Base-by-base conservation (phyloP, 2,797 vertebrate species). In the Orestias chungarensis region DNA sequence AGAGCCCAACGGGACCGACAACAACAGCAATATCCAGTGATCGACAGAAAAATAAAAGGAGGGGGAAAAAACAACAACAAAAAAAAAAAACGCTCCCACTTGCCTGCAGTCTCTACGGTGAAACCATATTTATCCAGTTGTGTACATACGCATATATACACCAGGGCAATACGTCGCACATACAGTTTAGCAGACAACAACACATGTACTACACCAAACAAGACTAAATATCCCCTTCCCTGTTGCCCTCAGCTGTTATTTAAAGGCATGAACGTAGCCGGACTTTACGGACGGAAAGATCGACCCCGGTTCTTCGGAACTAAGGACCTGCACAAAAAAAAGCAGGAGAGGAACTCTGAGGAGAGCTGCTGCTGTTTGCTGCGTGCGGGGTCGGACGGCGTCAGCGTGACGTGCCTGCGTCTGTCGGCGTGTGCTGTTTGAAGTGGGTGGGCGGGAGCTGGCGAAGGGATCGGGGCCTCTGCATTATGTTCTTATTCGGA, bases 11-110 rank as follows among this genome's bases (percentile, higher is more conserved):
- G 95, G 95, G 74, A 95, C 94, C 35, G 95, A 95, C 79, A 95
- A 92, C 92, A 95, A 95, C 93, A 95, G 95, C 93, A 95, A 95
- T 93, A 94, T 95, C 83, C 94, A 95, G 93, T 95, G 94, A 95
- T 90, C 80, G 73, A 81, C 84, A 31, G 5, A 42, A 61, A n/a
- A 61, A 12, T 6, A 55, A 29, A 17, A n/a, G n/a, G n/a, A n/a
- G n/a, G n/a, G n/a, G n/a, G n/a, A n/a, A n/a, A n/a, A n/a, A n/a
- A n/a, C n/a, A n/a, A n/a, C n/a, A n/a, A n/a, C n/a, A n/a, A n/a
- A 55, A 31, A 33, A 57, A 29, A 57, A 65, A 3, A 23, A 11
- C 64, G 57, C 64, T 43, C 55, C 50, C 86, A 79, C 84, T 75
- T 23, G 75, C 75, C 72, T 78, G 64, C 85, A 83, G 81, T 80